Evolutionary conservation across 2,888 invertebrate genomes (phyloP).

Genomic region (Sinodicranocentrus sp.): DNA sequence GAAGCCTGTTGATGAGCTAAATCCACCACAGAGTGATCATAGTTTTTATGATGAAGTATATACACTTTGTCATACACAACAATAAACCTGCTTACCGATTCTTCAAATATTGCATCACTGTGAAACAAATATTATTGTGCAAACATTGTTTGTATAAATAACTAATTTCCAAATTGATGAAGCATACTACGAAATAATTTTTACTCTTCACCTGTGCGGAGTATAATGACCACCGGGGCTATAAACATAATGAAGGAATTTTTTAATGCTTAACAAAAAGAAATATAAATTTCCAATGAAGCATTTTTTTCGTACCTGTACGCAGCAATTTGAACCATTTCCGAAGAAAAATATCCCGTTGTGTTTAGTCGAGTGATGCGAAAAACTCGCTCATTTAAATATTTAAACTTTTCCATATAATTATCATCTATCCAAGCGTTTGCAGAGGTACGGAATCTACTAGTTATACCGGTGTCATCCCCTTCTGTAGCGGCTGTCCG

Average conservation of each 20-base stretch:
- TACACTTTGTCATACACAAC: not conserved
- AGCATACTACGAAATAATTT: no score
- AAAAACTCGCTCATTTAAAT: conserved; percentile 36
- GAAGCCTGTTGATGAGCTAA: conserved; percentile 22
- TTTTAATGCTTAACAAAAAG: not conserved
- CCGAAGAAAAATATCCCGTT: conserved; percentile 39
- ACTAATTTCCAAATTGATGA: no score
- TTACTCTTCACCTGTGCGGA: conserved; percentile 77
- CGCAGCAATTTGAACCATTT: conserved; percentile 63
- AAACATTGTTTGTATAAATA: not conserved
- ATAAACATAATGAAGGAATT: conserved; percentile 74
- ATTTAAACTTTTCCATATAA: conserved; percentile 18
- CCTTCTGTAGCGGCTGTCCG: conserved; percentile 32
- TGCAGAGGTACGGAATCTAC: conserved; percentile 66
- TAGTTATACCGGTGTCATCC: conserved; percentile 22
- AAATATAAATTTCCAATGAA: not conserved
- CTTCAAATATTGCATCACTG: conserved; percentile 75
- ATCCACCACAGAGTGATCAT: not conserved
- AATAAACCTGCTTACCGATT: conserved; percentile 35
- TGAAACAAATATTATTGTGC: not conserved
- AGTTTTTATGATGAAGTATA: not conserved
- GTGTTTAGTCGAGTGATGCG: conserved; percentile 43
- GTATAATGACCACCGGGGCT: conserved; percentile 80
- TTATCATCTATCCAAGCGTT: conserved; percentile 70
- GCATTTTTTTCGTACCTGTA: conserved; percentile 44